Conservation (phyloP, 2,888 invertebrate genomes). For the Napeogenes inachia region DNA sequence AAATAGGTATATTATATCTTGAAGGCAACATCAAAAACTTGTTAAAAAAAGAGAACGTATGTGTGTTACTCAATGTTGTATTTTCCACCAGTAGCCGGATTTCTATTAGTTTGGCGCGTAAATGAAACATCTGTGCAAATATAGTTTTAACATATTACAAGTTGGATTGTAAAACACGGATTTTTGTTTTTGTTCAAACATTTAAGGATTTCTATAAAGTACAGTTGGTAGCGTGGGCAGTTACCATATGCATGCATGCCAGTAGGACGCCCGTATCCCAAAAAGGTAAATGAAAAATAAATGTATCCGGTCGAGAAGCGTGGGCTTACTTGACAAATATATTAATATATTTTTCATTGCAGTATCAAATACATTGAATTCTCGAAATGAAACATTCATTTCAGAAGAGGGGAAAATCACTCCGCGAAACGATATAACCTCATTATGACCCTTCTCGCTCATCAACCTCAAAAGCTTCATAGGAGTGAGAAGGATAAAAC, state of each 20-base stretch:
- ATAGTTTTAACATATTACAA: conserved; percentile 44
- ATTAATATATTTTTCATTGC: conserved; percentile 6
- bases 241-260: conserved; percentile 47
- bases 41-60: conserved; percentile 38
- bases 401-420: conserved; percentile 16
- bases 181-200: neutral
- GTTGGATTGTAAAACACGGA: neutral
- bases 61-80: conserved; percentile 48
- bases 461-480: conserved; percentile 4
- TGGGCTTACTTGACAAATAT: conserved; percentile 36
- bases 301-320: conserved; percentile 66
- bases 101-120: conserved; percentile 46
- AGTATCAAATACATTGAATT: conserved; percentile 9
- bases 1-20: neutral
- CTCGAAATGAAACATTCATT: conserved; percentile 9
- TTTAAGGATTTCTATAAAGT: neutral
- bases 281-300: conserved; percentile 68
- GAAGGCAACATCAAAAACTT: conserved; percentile 27
- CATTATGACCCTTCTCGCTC: conserved; percentile 14
- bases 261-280: conserved; percentile 70
- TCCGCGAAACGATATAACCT: conserved; percentile 8
- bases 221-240: conserved; percentile 47
- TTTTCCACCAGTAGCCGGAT: conserved; percentile 41
- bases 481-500: conserved; percentile 27
- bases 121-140: conserved; percentile 45